Evolutionary conservation across 2,113 vertebrate species (phyloP).

Genomic region (Sylvietta virens): DNA sequence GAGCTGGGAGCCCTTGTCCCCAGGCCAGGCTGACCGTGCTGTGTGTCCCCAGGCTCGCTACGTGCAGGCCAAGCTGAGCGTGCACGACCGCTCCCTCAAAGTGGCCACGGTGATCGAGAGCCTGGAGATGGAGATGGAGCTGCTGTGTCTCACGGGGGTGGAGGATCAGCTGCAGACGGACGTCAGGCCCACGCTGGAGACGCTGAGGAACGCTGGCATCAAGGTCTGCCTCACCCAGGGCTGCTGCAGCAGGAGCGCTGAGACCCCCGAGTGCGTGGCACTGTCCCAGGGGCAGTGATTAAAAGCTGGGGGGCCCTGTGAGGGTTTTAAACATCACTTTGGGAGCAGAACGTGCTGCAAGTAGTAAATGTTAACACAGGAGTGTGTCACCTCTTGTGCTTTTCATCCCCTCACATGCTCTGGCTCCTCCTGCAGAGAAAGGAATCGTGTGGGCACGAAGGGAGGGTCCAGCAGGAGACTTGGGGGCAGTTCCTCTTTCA

Average conservation of each 20-base stretch:
- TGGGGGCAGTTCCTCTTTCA: background rate
- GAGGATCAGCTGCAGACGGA: constrained; percentile 95
- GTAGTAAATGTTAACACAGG: background rate
- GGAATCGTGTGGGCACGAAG: rapidly evolving
- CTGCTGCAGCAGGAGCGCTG: background rate
- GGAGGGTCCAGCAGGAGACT: rapidly evolving
- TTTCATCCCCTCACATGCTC: background rate
- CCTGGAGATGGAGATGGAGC: constrained; percentile 98
- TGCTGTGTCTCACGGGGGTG: constrained; percentile 92
- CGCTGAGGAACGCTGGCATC: constrained; percentile 92
- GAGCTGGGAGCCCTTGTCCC: background rate
- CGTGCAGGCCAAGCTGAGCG: constrained; percentile 92
- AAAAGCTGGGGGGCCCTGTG: rapidly evolving
- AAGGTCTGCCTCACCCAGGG: constrained; percentile 73
- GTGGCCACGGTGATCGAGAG: constrained; percentile 96
- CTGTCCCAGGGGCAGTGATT: background rate
- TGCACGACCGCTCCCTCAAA: constrained; percentile 95
- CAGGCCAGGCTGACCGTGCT: background rate
- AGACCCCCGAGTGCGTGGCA: background rate
- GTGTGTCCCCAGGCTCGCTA: constrained; percentile 83
- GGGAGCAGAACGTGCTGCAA: background rate
- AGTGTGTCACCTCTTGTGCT: background rate
- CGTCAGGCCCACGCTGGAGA: constrained; percentile 93
- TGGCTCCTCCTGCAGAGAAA: background rate
- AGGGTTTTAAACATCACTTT: background rate